Evolutionary conservation across 2,888 invertebrate genomes (phyloP).

Genomic region (Diabrotica balteata): DNA sequence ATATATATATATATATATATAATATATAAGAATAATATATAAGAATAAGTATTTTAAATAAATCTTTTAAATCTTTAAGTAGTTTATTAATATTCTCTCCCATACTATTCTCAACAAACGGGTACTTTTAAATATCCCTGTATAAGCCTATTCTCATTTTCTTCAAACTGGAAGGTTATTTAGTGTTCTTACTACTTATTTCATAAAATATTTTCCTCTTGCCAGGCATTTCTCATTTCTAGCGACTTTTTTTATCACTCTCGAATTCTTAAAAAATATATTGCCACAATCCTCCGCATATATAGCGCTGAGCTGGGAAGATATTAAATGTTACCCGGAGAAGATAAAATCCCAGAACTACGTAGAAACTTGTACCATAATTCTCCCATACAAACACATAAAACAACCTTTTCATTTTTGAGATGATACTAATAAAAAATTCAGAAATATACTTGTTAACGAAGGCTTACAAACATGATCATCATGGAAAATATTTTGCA

Average conservation of each 20-base stretch:
- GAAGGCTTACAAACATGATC: slow-evolving; percentile 5
- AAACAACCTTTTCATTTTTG: slow-evolving; percentile 20
- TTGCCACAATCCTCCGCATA: background rate
- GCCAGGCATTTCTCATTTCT: background rate
- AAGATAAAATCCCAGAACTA: slow-evolving; percentile 10
- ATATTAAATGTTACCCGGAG: slow-evolving; percentile 15
- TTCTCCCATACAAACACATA: slow-evolving; percentile 14
- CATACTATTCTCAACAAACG: too few species aligned
- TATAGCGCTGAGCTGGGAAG: slow-evolving; percentile 2
- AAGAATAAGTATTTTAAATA: too few species aligned
- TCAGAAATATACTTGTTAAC: slow-evolving; percentile 15
- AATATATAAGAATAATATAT: too few species aligned
- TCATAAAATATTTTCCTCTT: background rate
- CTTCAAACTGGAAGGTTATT: too few species aligned
- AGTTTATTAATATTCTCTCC: too few species aligned
- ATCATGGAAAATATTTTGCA: slow-evolving; percentile 10
- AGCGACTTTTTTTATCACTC: too few species aligned
- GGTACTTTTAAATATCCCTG: too few species aligned
- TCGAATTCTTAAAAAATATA: background rate
- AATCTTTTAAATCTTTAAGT: too few species aligned
- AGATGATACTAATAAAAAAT: slow-evolving; percentile 19
- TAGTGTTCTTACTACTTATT: too few species aligned
- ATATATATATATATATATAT: too few species aligned
- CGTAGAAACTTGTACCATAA: slow-evolving; percentile 5
- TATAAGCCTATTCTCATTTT: too few species aligned